Conservation (phyloP, 2,113 vertebrate species). For the Shinisaurus crocodilurus region DNA sequence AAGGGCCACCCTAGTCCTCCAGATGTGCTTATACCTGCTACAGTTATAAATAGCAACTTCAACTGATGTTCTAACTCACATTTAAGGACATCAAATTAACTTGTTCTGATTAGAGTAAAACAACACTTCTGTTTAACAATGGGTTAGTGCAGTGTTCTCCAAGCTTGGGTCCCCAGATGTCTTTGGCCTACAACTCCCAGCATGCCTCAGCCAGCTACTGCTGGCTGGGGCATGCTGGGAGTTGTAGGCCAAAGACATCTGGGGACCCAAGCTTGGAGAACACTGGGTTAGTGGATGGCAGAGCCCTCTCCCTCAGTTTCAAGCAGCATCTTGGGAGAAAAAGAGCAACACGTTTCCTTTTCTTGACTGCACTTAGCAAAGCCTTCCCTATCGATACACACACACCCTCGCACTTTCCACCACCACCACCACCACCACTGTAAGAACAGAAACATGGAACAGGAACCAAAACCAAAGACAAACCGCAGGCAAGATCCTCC, state of each 20-base stretch:
- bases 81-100: not conserved
- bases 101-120: not conserved
- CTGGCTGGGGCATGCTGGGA: too few relatives aligned
- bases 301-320: not conserved
- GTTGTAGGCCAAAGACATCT: too few relatives aligned
- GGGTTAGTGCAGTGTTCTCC: too few relatives aligned
- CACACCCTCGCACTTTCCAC: not conserved
- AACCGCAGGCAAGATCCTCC: slow-evolving; percentile 43
- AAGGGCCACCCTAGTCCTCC: not conserved
- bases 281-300: not conserved
- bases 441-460: not conserved
- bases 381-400: too few relatives aligned
- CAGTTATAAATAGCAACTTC: not conserved
- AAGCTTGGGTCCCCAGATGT: too few relatives aligned
- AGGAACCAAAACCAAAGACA: slow-evolving; percentile 13
- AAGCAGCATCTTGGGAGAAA: not conserved
- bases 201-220: too few relatives aligned
- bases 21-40: not conserved
- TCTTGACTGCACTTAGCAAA: not conserved
- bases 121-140: not conserved
- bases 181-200: too few relatives aligned
- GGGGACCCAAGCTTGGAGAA: too few relatives aligned
- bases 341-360: not conserved
- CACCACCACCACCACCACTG: too few relatives aligned
- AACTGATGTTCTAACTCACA: not conserved